Evolutionary conservation across 2,888 invertebrate genomes (phyloP), one percentile per base, ranked within the genome.

Genomic region (Tetragnatha montana): DNA sequence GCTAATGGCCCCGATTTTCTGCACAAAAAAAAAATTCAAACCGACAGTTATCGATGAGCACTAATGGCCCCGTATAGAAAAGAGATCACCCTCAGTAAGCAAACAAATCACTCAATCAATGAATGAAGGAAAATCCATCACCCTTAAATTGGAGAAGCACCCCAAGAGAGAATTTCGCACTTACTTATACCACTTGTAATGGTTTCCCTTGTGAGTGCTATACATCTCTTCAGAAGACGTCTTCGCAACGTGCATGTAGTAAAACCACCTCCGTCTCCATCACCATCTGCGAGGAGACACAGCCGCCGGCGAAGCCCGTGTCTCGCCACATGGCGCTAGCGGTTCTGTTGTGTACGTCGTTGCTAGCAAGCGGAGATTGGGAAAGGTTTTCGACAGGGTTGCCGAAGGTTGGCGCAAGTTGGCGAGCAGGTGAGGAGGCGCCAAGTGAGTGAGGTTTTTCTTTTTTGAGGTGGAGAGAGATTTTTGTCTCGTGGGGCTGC

Each of bases 111-210:
- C 35, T 35, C 35, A 35, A 35, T 35, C 35, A 35, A 35, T 35
- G 2, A 35, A 35, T 35, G 35, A n/a, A n/a, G n/a, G n/a, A 35
- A 35, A 35, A 35, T 35, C 35, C 35, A 14, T 47, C 35, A 81
- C 6, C 10, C 60, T 12, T 19, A 17, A 69, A 81, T 19, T 47
- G 70, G 4, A 6, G 35, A 49, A 17, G 21, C 21, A n/a, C 6
- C 19, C 12, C 19, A 82, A 60, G 51, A 73, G 22, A 60, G 8
- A 12, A 60, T 60, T 60, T 60, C 10, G 7, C n/a, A 78, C 89
- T 85, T 76, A 89, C 89, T 89, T 85, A 75, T 89, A 89, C 89
- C 89, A 89, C 85, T 85, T 89, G 78, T 89, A 89, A 70, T 85
- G 80, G 19, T 84, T 84, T 74, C 88, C 88, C 70, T 75, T 81